Evolutionary conservation across 2,797 vertebrate genomes (phyloP).

Genomic region (Squalus acanthias): DNA sequence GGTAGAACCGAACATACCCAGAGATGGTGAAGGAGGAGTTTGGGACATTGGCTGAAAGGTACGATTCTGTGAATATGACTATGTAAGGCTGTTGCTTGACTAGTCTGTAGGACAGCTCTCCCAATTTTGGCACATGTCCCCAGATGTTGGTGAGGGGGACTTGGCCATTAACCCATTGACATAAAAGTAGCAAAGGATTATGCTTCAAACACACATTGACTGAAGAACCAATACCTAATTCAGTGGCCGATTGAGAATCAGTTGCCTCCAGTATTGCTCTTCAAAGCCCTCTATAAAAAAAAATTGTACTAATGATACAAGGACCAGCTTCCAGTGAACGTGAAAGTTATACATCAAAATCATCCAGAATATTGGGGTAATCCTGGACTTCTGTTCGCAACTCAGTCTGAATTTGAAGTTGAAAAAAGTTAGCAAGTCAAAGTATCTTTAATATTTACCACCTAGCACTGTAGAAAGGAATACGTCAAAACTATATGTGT

Average conservation of each 20-base stretch:
- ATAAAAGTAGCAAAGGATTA: background rate
- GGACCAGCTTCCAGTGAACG: no score
- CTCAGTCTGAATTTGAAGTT: background rate
- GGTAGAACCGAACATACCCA: no score
- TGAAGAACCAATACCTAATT: background rate
- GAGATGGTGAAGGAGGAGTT: no score
- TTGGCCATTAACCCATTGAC: no score
- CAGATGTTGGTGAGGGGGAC: no score
- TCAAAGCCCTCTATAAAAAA: background rate
- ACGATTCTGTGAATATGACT: no score
- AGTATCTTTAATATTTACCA: background rate
- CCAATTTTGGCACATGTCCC: no score
- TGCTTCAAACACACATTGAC: background rate
- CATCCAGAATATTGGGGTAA: background rate
- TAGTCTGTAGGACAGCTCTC: no score
- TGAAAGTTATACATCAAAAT: no score
- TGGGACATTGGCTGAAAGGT: no score
- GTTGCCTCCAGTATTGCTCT: background rate
- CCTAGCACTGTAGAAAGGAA: background rate
- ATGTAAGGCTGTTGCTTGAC: no score
- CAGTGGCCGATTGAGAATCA: background rate
- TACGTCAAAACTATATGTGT: background rate
- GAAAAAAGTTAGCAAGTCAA: background rate
- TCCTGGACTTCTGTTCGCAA: background rate
- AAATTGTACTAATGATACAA: background rate